Base-by-base conservation (phyloP, 64 coral and sea anemone genomes). In the Montipora foliosa region DNA sequence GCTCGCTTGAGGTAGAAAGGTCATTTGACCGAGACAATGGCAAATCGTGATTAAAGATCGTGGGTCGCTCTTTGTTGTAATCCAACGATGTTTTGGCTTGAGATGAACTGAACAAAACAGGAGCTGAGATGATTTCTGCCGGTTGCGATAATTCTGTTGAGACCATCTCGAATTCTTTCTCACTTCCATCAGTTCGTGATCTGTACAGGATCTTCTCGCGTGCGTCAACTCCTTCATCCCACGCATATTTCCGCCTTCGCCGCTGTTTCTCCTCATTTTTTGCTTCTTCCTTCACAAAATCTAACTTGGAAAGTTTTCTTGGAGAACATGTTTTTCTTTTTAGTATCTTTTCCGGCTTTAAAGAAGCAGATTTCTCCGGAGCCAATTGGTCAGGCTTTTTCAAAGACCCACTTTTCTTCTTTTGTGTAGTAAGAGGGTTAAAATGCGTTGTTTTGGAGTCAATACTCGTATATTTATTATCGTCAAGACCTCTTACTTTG, bases 271-370 rank as follows among this genome's bases (percentile, higher is more conserved):
- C 61, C 8, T 9, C 7, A 50, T 12, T 0, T 51, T 21, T 86
- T 4, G 3, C n/a, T 17, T 72, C 82, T 49, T 71, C 82, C 13
- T 20, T 70, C 8, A 10, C 46, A 14, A 22, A 17, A 72, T 50
- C 48, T 49, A 64, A 17, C 7, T 64, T 48, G n/a, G 82, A 21
- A 51, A 86, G 46, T 86, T 71, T 86, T 70, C 82, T 86, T 1
- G 82, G 66, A 21, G 66, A 71, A 71, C 14, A 71, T 10, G 62
- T 86, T 20, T 86, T 72, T 21, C 82, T 70, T 86, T 71, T 86
- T 8, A 86, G 49, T 19, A 71, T 70, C 61, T 71, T 86, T 19
- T 72, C 82, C 12, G 48, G 17, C 44, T 29, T 11, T 46, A 44
- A 10, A 17, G 46, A 3, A 16, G 37, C 45, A 1, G 47, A 51